These are phyloP conservation scores for Metopolophium dirhodum DNA, from an alignment of 1,140 invertebrate genomes.

Conservation along the genomic window DNA sequence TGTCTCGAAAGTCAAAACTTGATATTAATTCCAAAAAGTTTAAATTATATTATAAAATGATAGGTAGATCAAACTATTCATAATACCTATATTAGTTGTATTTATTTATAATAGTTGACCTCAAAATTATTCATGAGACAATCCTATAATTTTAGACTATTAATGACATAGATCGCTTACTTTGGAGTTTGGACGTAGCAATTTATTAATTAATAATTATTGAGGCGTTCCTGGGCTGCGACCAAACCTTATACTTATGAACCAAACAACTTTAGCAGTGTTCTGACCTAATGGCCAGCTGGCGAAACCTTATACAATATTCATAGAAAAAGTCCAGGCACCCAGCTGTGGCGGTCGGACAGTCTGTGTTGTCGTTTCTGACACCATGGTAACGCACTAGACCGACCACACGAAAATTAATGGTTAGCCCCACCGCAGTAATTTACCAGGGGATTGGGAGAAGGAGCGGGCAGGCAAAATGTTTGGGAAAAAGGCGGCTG, in stretches of 20 bases:
- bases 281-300: not conserved
- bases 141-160: constrained; percentile 33
- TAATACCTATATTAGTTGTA: not conserved
- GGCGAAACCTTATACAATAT: constrained; percentile 22
- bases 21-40: not conserved
- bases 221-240: not conserved
- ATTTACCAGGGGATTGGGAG: not conserved
- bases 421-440: not conserved
- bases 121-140: not conserved
- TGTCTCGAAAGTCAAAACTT: not conserved
- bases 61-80: not conserved
- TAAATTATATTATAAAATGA: not conserved
- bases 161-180: constrained; percentile 35
- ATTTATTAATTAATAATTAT: constrained; percentile 53
- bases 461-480: not conserved
- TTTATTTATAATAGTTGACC: not conserved
- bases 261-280: not conserved
- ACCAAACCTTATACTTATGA: constrained; percentile 45
- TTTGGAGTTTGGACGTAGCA: not conserved
- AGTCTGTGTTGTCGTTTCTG: not conserved
- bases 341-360: not conserved
- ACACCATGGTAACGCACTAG: constrained; percentile 36
- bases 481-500: not conserved
- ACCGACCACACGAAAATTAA: not conserved
- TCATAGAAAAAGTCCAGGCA: constrained; percentile 21